These are phyloP conservation scores for Zosterops borbonicus DNA, from an alignment of 2,113 vertebrate genomes.

Conservation along the genomic window DNA sequence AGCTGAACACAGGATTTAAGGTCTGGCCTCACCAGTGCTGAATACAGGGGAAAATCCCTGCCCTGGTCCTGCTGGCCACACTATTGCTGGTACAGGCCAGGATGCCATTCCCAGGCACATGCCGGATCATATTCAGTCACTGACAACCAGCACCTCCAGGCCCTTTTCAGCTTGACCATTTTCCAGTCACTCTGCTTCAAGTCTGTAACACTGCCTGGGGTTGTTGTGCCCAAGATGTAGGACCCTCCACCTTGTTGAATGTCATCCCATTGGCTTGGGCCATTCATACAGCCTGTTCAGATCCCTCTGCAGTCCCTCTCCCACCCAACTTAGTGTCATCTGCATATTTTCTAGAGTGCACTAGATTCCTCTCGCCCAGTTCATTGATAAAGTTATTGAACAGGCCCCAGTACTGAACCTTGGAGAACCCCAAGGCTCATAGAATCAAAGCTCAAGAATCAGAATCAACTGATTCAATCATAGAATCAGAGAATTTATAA, in stretches of 20 bases:
- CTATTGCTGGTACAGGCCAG: rapidly evolving
- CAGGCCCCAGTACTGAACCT: background rate
- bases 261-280: background rate
- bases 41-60: background rate
- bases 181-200: background rate
- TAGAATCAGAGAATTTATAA: background rate
- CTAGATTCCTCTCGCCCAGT: background rate
- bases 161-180: rapidly evolving
- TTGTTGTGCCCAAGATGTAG: background rate
- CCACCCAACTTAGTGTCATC: rapidly evolving
- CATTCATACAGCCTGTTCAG: background rate
- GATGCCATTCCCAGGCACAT: background rate
- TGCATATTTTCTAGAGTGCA: background rate
- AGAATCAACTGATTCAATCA: too few relatives aligned
- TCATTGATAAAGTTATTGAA: background rate
- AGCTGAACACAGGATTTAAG: background rate
- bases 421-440: background rate
- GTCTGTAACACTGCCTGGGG: background rate
- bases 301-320: background rate
- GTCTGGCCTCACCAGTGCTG: rapidly evolving
- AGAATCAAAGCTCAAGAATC: background rate
- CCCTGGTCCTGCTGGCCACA: background rate
- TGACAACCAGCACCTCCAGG: rapidly evolving
- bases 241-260: background rate
- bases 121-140: background rate